Percentiles rank a stretch among this genome's conserved stretches.
phyloP scores from a whole-genome alignment of 1,140 invertebrate genomes.

The Anastrepha ludens region DNA sequence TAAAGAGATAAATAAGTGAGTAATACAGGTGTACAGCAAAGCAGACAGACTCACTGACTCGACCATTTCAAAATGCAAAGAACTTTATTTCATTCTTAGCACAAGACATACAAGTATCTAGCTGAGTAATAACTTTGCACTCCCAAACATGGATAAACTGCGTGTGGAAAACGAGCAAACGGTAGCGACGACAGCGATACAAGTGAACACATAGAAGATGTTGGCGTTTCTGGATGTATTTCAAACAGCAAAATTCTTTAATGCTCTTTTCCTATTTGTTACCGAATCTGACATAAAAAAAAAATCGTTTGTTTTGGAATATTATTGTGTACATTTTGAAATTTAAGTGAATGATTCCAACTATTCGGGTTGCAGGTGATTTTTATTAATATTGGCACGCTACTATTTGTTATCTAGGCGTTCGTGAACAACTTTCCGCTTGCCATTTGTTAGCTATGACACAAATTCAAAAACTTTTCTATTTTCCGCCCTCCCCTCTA shows the following conservation, averaged over 20 bases:
- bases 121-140: not conserved
- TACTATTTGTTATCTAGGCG: not conserved
- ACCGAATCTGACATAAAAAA: no score
- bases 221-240: not conserved
- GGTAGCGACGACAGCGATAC: not conserved
- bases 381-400: not conserved
- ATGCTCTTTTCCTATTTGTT: not conserved
- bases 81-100: slow-evolving; percentile 14
- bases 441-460: not conserved
- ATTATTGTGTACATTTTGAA: no score
- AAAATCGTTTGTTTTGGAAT: no score
- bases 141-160: not conserved
- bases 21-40: not conserved
- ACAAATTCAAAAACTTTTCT: slow-evolving; percentile 45
- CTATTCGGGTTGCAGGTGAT: no score
- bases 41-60: not conserved
- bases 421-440: not conserved
- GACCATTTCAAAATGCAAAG: slow-evolving; percentile 3
- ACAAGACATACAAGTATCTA: not conserved
- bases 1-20: not conserved
- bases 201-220: not conserved
- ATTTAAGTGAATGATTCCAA: no score
- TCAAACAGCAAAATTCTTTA: not conserved
- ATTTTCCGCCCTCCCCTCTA: not conserved
- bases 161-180: not conserved